Conservation (phyloP, 2,888 invertebrate species). For the Andrena fulva region DNA sequence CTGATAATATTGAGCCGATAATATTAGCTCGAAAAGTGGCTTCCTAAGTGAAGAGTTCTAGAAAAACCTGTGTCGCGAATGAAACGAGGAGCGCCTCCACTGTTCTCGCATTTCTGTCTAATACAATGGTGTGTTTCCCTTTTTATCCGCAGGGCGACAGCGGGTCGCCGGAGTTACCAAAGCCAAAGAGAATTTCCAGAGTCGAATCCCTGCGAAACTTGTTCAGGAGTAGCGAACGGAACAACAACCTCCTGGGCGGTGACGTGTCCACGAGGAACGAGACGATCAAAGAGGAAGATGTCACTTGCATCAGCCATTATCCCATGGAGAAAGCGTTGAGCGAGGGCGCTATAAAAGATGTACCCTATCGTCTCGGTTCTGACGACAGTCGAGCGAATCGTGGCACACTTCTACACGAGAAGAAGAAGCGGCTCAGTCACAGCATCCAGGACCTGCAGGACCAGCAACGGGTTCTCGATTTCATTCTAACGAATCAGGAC, state of each 20-base stretch:
- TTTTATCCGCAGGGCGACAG: conserved; percentile 34
- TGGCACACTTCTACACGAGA: conserved; percentile 58
- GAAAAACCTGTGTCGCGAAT: neutral
- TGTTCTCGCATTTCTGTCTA: neutral
- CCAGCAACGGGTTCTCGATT: conserved; percentile 80
- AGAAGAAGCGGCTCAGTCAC: conserved; percentile 76
- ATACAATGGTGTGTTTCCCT: neutral
- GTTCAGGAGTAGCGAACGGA: conserved; percentile 83
- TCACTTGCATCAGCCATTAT: conserved; percentile 66
- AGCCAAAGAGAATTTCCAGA: conserved; percentile 84
- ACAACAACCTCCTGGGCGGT: conserved; percentile 65
- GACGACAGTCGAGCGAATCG: conserved; percentile 63
- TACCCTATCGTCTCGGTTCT: conserved; percentile 53
- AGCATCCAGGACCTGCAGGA: conserved; percentile 82
- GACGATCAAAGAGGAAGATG: conserved; percentile 77
- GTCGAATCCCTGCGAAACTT: conserved; percentile 86
- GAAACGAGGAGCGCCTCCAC: neutral
- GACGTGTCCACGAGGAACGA: conserved; percentile 67
- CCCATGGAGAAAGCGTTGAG: conserved; percentile 81
- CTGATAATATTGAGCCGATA: neutral
- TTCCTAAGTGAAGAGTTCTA: too few relatives aligned
- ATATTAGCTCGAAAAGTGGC: neutral
- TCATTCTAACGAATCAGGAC: conserved; percentile 76
- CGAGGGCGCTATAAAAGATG: conserved; percentile 77
- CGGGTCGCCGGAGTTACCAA: conserved; percentile 62